Percentiles rank a stretch among this genome's conserved stretches.
phyloP scores from a whole-genome alignment of 2,888 invertebrate species.

The Byasa hedistus region DNA sequence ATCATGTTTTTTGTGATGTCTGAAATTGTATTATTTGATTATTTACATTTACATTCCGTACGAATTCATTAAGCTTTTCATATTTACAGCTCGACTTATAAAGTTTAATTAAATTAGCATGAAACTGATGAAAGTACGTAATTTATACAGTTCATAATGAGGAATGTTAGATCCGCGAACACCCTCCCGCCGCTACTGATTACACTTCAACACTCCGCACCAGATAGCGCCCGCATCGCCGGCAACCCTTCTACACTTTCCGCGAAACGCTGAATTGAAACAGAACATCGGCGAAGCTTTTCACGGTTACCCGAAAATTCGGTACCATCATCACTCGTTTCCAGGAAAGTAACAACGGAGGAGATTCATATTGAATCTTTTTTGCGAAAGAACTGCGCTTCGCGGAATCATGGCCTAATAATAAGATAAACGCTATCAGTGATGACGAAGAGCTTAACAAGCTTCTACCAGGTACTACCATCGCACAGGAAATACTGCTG shows the following conservation, averaged over 20 bases:
- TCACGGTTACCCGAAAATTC: neutral
- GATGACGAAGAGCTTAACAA: too few relatives aligned
- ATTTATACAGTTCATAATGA: neutral
- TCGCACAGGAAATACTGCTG: too few relatives aligned
- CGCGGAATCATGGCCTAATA: too few relatives aligned
- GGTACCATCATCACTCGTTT: neutral
- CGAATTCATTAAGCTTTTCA: too few relatives aligned
- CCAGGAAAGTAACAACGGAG: slow-evolving; percentile 2
- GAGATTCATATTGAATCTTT: neutral
- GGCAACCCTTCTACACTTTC: slow-evolving; percentile 10
- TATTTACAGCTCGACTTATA: neutral
- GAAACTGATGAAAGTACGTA: neutral
- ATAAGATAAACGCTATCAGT: too few relatives aligned
- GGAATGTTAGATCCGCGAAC: neutral
- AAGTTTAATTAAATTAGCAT: neutral
- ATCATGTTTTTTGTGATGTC: too few relatives aligned
- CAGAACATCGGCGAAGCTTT: neutral
- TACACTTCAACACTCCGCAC: slow-evolving; percentile 12
- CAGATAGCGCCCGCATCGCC: slow-evolving; percentile 15
- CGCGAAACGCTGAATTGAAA: slow-evolving; percentile 8
- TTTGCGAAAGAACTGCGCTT: too few relatives aligned
- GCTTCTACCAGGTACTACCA: too few relatives aligned
- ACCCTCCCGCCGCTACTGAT: neutral
- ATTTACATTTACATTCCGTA: too few relatives aligned
- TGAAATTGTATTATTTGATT: too few relatives aligned